Evolutionary conservation across 2,113 vertebrate species (phyloP), one percentile per base, ranked within the genome.

Genomic region (Excalfactoria chinensis): DNA sequence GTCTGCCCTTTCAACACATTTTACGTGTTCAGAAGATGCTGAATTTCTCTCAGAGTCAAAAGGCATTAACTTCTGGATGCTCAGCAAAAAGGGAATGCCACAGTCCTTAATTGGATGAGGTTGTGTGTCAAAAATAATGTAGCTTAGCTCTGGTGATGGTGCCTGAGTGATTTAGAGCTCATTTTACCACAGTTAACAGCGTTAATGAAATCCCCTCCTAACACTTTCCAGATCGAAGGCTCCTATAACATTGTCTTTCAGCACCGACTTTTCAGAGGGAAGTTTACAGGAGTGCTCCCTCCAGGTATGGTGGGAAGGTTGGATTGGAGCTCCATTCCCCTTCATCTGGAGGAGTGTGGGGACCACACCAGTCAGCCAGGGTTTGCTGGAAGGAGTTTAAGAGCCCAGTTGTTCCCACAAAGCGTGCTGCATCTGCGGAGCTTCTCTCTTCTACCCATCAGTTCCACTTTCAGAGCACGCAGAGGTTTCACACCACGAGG

Each of bases 311-410:
- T 40, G 22, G 15, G n/a, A 48, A 34, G 11, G 7, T 18, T 82
- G 22, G 4, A 13, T 0, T 64, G 48, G 49, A 51, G 44, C 43
- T 86, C 3, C 46, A 25, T 17, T 13, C 12, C 30, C 34, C 10
- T 8, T 62, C 43, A 30, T 20, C 41, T 59, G 0, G 1, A 51
- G 37, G 23, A 9, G 32, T 2, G 0, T 53, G 60, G 46, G 34
- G 56, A 67, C 6, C 9, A 1, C n/a, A 1, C 1, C 11, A 53
- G 51, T 53, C 48, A 59, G 32, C 26, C 44, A 25, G 46, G 18
- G 4, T 46, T 35, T 56, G 22, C 63, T 76, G 84, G 35, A 40
- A 34, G 34, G 84, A 64, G 53, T 60, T 79, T 34, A 7, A 25
- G 43, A 10, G 62, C 35, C 12, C 4, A 35, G 37, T 5, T 59